Evolutionary conservation across 2,113 vertebrate genomes (phyloP).

Genomic region (Rhinopithecus roxellana): DNA sequence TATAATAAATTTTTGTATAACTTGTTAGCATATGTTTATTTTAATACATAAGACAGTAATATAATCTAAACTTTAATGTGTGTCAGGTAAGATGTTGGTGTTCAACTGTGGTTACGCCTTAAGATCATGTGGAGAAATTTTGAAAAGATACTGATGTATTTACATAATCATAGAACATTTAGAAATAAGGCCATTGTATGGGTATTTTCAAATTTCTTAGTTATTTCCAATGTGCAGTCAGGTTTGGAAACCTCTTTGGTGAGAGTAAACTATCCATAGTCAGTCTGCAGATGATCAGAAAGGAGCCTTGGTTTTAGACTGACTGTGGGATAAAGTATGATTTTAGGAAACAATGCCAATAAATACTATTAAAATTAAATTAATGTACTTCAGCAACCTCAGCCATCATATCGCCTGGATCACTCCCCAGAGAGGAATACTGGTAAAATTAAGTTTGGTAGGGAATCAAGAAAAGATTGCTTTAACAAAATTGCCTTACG

Average conservation of each 20-base stretch:
- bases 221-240: not conserved
- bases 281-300: not conserved
- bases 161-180: not conserved
- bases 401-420: not conserved
- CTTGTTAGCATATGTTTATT: not conserved
- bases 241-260: not conserved
- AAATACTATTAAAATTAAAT: not conserved
- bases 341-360: not conserved
- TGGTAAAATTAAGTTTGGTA: not conserved
- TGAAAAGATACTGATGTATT: not conserved
- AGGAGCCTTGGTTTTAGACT: not conserved
- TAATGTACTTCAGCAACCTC: not conserved
- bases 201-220: not conserved
- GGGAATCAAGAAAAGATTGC: not conserved
- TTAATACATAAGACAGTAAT: not conserved
- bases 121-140: not conserved
- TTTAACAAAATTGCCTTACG: not conserved
- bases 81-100: not conserved
- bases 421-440: not conserved
- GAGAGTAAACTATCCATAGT: not conserved
- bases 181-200: not conserved
- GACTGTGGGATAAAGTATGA: not conserved
- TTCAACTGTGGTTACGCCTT: not conserved
- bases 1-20: not conserved
- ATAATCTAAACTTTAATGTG: not conserved